These are phyloP conservation scores for Gonatopus flavifemur DNA, from an alignment of 1,140 invertebrate genomes.

Conservation along the genomic window DNA sequence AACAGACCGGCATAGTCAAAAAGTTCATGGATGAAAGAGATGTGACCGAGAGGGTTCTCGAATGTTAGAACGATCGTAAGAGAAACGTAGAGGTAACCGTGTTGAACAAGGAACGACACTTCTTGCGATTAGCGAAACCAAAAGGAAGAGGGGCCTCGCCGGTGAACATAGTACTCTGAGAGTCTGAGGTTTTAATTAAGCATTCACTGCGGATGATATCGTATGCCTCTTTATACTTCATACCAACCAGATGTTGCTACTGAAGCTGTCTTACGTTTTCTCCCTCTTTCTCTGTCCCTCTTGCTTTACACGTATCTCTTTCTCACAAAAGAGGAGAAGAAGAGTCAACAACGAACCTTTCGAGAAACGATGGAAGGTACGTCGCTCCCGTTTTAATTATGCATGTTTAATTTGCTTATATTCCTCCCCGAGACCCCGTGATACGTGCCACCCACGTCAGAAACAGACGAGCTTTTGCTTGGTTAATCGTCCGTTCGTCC, in stretches of 20 bases:
- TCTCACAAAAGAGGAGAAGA: neutral
- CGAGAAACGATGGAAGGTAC: conserved; percentile 22
- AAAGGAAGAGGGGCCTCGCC: conserved; percentile 35
- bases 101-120: conserved; percentile 42
- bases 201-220: conserved; percentile 57
- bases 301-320: conserved; percentile 13
- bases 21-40: too few species aligned
- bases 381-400: conserved; percentile 53
- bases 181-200: conserved; percentile 60
- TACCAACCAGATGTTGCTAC: conserved; percentile 55
- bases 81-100: conserved; percentile 28
- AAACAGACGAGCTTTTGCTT: too few species aligned
- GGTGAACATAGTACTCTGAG: too few species aligned
- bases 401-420: conserved; percentile 57
- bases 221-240: conserved; percentile 57
- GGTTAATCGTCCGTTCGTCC: too few species aligned
- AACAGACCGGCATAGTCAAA: too few species aligned
- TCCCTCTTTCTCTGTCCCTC: conserved; percentile 15
- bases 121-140: conserved; percentile 47
- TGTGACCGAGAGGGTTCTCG: too few species aligned
- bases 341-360: neutral
- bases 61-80: too few species aligned
- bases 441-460: conserved; percentile 15
- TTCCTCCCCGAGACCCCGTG: conserved; percentile 26
- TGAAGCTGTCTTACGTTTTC: conserved; percentile 27